These are phyloP conservation scores for Alaudala cheleensis DNA, from an alignment of 2,113 vertebrate genomes.

Conservation along the genomic window DNA sequence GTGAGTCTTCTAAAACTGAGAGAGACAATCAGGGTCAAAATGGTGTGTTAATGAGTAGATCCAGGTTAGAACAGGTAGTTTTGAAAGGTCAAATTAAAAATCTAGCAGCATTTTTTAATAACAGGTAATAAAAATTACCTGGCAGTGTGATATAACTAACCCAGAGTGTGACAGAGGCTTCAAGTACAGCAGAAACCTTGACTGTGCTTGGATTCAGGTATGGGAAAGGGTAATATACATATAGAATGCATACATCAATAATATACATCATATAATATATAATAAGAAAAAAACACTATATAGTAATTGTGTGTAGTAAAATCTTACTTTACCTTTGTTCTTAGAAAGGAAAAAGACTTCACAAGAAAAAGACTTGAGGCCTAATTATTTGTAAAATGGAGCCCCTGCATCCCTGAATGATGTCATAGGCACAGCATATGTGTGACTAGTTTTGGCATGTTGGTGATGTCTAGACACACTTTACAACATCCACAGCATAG, in stretches of 20 bases:
- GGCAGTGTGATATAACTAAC: background rate
- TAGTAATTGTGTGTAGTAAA: background rate
- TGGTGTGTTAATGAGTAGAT: background rate
- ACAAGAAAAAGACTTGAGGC: background rate
- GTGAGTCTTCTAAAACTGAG: background rate
- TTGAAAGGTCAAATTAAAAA: background rate
- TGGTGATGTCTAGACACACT: constrained; percentile 35
- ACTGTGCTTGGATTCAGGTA: background rate
- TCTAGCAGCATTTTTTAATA: background rate
- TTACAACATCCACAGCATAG: background rate
- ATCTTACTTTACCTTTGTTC: background rate
- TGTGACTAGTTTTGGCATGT: constrained; percentile 24
- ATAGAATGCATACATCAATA: background rate
- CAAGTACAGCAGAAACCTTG: background rate
- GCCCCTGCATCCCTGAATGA: background rate
- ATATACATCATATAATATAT: background rate
- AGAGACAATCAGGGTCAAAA: background rate
- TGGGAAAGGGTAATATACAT: background rate
- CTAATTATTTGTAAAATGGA: background rate
- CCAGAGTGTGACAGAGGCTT: background rate
- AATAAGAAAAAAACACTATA: background rate
- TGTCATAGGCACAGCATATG: background rate
- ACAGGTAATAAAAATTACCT: background rate
- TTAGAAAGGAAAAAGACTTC: background rate
- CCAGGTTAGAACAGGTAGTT: background rate